Evolutionary conservation across 2,113 vertebrate genomes (phyloP).

Genomic region (Ranitomeya imitator): DNA sequence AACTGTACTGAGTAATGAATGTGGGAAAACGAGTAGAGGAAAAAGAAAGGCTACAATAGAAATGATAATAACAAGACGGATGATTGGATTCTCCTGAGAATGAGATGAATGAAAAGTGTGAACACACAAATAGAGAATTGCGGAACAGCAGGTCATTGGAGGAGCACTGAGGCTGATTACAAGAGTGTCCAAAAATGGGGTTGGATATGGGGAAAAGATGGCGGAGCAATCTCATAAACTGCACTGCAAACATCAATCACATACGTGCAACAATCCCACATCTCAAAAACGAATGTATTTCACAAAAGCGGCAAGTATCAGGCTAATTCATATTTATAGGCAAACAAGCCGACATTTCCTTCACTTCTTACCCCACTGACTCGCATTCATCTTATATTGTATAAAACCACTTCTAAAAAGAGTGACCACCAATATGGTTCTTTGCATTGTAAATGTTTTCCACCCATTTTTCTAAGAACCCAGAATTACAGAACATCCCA

Average conservation of each 20-base stretch:
- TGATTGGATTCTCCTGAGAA: not conserved
- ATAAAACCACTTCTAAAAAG: no score
- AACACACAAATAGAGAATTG: conserved; percentile 4
- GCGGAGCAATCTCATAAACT: not conserved
- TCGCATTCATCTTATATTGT: not conserved
- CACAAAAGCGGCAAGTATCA: not conserved
- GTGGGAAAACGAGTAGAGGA: not conserved
- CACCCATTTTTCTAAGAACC: no score
- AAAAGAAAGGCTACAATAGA: not conserved
- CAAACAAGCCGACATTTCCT: not conserved
- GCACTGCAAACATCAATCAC: conserved; percentile 1
- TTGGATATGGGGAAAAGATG: conserved; percentile 1
- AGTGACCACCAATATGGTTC: no score
- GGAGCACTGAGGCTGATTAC: not conserved
- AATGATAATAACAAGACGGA: conserved; percentile 17
- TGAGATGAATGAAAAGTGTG: not conserved
- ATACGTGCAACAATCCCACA: not conserved
- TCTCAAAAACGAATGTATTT: not conserved
- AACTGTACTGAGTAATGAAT: not conserved
- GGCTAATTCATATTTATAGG: not conserved
- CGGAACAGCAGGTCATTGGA: not conserved
- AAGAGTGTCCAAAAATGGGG: not conserved
- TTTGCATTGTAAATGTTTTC: no score
- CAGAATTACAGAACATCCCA: no score
- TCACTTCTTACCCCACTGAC: not conserved